Percentiles rank a stretch among this genome's conserved stretches.
These are phyloP conservation scores for Oncorhynchus tshawytscha DNA, from an alignment of 2,113 vertebrate genomes.

Conservation along the genomic window DNA sequence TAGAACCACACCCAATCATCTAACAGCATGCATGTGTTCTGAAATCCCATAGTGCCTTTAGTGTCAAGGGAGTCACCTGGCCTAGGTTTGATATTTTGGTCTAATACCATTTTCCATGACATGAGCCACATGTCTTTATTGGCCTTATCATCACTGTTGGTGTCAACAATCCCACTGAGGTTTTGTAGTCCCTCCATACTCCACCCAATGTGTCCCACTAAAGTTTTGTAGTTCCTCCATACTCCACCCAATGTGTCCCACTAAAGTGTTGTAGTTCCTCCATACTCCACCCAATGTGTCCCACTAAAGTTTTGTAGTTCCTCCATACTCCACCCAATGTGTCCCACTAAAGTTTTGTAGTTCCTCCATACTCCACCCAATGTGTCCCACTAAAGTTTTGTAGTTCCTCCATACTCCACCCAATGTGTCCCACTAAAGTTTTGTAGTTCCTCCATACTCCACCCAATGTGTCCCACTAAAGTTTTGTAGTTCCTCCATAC, in stretches of 20 bases:
- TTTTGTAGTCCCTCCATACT: not conserved
- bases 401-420: not conserved
- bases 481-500: not conserved
- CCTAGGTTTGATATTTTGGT: not conserved
- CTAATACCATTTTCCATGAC: not conserved
- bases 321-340: not conserved
- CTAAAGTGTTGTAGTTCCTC: not conserved
- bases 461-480: not conserved
- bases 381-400: not conserved
- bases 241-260: not conserved
- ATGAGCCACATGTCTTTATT: not conserved
- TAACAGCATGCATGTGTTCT: not conserved
- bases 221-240: too few species aligned
- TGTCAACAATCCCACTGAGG: not conserved
- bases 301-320: not conserved
- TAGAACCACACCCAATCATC: not conserved
- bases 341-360: not conserved
- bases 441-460: not conserved
- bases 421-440: not conserved
- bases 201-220: not conserved
- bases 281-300: not conserved
- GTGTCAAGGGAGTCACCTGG: not conserved
- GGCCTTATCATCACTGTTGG: too few species aligned
- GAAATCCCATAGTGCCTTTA: not conserved
- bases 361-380: not conserved